Evolutionary conservation across 2,113 vertebrate species (phyloP).

Genomic region (Hippotragus niger): DNA sequence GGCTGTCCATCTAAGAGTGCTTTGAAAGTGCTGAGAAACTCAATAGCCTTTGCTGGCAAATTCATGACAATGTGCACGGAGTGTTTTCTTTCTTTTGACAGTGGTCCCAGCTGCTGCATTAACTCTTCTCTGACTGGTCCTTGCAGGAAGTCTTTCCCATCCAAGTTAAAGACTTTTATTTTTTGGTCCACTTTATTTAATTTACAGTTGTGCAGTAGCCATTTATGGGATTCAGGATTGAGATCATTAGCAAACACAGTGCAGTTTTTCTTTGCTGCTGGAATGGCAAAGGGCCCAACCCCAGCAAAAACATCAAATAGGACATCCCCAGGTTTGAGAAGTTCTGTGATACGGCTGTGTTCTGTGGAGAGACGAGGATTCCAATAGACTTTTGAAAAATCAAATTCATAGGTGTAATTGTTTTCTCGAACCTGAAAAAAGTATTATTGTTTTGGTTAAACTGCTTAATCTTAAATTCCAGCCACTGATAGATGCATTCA

Average conservation of each 20-base stretch:
- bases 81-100: constrained; percentile 52
- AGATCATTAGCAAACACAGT: constrained; percentile 93
- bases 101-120: constrained; percentile 76
- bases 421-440: constrained; percentile 93
- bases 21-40: constrained; percentile 90
- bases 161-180: constrained; percentile 89
- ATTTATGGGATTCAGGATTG: constrained; percentile 93
- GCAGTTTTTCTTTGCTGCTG: constrained; percentile 88
- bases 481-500: neutral
- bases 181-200: constrained; percentile 91
- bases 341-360: constrained; percentile 86
- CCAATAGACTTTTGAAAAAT: constrained; percentile 98
- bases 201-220: constrained; percentile 94
- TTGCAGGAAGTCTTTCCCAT: constrained; percentile 91
- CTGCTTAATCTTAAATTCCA: neutral
- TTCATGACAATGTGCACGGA: constrained; percentile 94
- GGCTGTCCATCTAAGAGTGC: constrained; percentile 81
- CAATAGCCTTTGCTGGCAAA: constrained; percentile 91
- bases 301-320: constrained; percentile 96
- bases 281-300: constrained; percentile 93
- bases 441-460: constrained; percentile 46
- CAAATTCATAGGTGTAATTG: constrained; percentile 90
- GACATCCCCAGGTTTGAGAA: constrained; percentile 84
- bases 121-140: constrained; percentile 89
- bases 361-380: constrained; percentile 96